phyloP scores from a whole-genome alignment of 2,888 invertebrate species.

The Podabrus alpinus region DNA sequence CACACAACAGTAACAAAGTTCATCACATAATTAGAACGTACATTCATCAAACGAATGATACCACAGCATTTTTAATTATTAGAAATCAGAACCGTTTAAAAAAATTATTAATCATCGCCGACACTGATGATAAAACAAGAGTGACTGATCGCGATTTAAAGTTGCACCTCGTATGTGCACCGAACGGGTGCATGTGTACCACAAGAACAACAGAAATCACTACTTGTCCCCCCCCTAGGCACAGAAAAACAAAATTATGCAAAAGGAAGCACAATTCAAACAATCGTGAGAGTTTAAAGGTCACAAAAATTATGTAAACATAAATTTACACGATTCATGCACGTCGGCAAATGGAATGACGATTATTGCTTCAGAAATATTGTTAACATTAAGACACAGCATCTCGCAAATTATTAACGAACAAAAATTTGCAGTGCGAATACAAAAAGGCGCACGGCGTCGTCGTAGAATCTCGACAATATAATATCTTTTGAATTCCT shows the following conservation, averaged over 20 bases:
- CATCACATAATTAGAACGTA: constrained; percentile 13
- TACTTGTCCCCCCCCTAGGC: not conserved
- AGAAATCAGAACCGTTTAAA: not conserved
- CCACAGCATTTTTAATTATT: not conserved
- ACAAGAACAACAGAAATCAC: not conserved
- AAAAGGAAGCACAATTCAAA: not conserved
- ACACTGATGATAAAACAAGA: not conserved
- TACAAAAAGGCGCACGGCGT: not conserved
- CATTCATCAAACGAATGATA: not conserved
- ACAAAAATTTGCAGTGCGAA: not conserved
- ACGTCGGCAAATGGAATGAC: not conserved
- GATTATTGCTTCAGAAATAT: not conserved
- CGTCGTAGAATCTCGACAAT: not conserved
- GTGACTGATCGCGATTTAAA: not conserved
- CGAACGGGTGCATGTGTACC: not conserved
- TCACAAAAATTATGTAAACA: not conserved
- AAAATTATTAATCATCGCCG: constrained; percentile 2
- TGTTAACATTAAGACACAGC: not conserved
- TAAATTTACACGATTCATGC: not conserved
- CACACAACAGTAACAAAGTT: constrained; percentile 8
- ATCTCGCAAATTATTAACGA: not conserved
- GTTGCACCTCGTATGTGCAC: not conserved
- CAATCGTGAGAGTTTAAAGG: not conserved
- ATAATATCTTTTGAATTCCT: not conserved
- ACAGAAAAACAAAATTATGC: not conserved